Evolutionary conservation across 2,888 invertebrate species (phyloP).

Genomic region (Gasteruption jaculator): DNA sequence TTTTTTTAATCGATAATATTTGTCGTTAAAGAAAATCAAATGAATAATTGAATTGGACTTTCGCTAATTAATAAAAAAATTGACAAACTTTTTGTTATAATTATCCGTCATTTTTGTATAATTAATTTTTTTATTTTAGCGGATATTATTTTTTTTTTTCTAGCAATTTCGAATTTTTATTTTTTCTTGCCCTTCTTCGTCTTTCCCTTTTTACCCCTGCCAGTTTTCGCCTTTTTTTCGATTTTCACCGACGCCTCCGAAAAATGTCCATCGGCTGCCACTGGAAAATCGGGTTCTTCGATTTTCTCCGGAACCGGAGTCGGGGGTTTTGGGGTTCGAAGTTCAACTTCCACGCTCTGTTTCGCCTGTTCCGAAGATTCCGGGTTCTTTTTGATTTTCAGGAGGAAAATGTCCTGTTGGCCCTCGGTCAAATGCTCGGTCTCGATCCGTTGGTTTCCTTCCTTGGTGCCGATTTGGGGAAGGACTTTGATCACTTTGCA

Average conservation of each 20-base stretch:
- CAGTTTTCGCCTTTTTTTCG: conserved; percentile 4
- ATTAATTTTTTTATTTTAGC: too few relatives aligned
- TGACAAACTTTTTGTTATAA: too few relatives aligned
- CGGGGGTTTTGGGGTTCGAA: conserved; percentile 39
- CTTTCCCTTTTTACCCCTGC: conserved; percentile 13
- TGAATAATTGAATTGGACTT: too few relatives aligned
- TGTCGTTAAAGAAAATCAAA: too few relatives aligned
- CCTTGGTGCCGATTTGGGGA: conserved; percentile 28
- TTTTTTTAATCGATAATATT: too few relatives aligned
- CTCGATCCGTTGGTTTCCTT: conserved; percentile 35
- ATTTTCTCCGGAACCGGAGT: conserved; percentile 11
- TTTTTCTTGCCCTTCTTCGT: conserved; percentile 20
- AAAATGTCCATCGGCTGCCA: conserved; percentile 11
- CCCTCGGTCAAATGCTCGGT: conserved; percentile 38
- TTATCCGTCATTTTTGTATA: too few relatives aligned
- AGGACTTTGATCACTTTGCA: conserved; percentile 38
- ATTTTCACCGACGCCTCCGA: conserved; percentile 9
- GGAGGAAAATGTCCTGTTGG: conserved; percentile 37
- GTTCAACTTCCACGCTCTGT: conserved; percentile 41
- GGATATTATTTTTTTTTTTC: too few relatives aligned
- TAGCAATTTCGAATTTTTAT: too few relatives aligned
- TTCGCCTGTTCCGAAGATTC: conserved; percentile 23
- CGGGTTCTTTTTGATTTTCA: conserved; percentile 39
- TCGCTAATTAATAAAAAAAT: too few relatives aligned
- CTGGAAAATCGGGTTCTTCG: conserved; percentile 5